A percentile compares a stretch with the other conserved stretches of the same genome.
Evolutionary conservation across 2,888 invertebrate species (phyloP).

Genomic region (Tiliacea aurago): DNA sequence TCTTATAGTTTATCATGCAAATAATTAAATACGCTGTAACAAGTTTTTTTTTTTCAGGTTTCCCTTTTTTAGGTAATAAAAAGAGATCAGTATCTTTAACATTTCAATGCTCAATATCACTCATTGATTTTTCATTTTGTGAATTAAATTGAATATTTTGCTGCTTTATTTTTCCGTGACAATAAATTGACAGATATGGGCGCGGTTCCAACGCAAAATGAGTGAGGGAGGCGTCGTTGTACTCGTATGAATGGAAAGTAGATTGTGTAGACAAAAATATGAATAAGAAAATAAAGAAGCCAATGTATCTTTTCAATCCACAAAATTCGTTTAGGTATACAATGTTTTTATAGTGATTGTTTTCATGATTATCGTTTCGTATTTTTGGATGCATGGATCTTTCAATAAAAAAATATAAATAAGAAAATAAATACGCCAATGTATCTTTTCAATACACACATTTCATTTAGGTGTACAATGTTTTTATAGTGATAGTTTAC

Average conservation of each 20-base stretch:
- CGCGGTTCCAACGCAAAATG: slow-evolving; percentile 2
- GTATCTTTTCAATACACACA: background rate
- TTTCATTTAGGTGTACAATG: background rate
- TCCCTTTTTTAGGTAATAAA: background rate
- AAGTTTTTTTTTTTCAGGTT: background rate
- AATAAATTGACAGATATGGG: slow-evolving; percentile 17
- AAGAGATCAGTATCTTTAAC: background rate
- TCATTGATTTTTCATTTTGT: background rate
- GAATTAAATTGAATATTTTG: slow-evolving; percentile 33
- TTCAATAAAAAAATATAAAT: background rate
- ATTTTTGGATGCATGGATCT: background rate
- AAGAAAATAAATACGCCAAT: background rate
- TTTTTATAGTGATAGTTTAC: background rate
- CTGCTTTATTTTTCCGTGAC: slow-evolving; percentile 30
- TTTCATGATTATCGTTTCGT: background rate
- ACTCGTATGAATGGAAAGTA: slow-evolving; percentile 3
- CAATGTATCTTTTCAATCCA: background rate
- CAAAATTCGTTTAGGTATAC: background rate
- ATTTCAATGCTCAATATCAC: background rate
- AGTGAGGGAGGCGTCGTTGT: background rate
- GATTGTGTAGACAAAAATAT: background rate
- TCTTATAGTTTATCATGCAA: too few relatives aligned
- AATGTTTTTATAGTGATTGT: background rate
- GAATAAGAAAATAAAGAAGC: background rate
- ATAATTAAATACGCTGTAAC: too few relatives aligned